Conservation (phyloP, 2,113 vertebrate species). For the Bostrychus sinensis region DNA sequence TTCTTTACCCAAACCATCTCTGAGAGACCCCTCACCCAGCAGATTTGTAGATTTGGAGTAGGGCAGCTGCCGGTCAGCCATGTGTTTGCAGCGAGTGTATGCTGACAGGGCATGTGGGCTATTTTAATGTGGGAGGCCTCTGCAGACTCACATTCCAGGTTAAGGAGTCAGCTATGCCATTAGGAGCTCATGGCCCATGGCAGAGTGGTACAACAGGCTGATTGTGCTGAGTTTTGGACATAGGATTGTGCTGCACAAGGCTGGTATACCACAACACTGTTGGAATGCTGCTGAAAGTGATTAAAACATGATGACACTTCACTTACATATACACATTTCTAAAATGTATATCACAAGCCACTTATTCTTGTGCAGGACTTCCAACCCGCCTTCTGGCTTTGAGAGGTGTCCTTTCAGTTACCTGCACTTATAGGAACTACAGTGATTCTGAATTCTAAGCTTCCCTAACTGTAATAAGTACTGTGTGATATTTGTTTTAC, state of each 20-base stretch:
- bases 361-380: too few species aligned
- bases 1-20: slow-evolving; percentile 3
- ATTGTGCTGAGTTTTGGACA: slow-evolving; percentile 63
- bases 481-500: too few species aligned
- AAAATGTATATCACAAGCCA: too few species aligned
- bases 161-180: slow-evolving; percentile 71
- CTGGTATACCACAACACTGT: background rate
- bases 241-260: slow-evolving; percentile 10
- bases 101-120: slow-evolving; percentile 71
- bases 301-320: too few species aligned
- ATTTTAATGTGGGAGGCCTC: slow-evolving; percentile 74
- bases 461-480: too few species aligned
- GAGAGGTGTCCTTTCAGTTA: too few species aligned
- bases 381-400: too few species aligned
- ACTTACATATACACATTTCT: too few species aligned
- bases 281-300: background rate
- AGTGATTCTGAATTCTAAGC: too few species aligned
- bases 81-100: slow-evolving; percentile 38
- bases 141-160: slow-evolving; percentile 64
- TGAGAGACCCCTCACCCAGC: background rate
- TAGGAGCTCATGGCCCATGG: slow-evolving; percentile 35
- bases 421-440: too few species aligned
- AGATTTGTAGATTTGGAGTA: slow-evolving; percentile 11
- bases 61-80: slow-evolving; percentile 62
- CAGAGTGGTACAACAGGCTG: slow-evolving; percentile 43